A percentile compares a stretch with the other conserved stretches of the same genome.
Conservation (phyloP, 2,888 invertebrate species). For the Dendrolimus houi region DNA sequence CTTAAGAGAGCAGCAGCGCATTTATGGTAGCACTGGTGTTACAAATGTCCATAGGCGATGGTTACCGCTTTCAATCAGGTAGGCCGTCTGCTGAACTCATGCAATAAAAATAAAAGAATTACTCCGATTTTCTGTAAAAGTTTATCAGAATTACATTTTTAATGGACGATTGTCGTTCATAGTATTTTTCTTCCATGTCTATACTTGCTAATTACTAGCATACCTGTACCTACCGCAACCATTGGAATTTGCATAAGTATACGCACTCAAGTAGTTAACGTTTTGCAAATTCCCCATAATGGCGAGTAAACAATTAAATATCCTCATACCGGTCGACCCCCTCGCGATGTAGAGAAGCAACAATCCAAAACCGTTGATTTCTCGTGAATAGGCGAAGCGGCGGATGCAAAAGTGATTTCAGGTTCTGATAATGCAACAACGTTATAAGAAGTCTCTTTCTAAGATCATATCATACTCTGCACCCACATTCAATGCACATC, state of each 20-base stretch:
- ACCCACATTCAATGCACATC: background rate
- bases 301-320: background rate
- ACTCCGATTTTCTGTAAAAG: too few species aligned
- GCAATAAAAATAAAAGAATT: too few species aligned
- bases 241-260: background rate
- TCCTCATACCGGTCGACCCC: background rate
- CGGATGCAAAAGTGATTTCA: background rate
- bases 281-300: background rate
- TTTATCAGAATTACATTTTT: too few species aligned
- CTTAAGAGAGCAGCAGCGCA: too few species aligned
- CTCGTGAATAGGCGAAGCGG: background rate
- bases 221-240: too few species aligned
- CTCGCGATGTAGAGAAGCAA: background rate
- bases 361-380: background rate
- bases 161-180: too few species aligned
- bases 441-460: background rate
- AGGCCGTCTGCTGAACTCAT: too few species aligned
- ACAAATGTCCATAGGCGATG: too few species aligned
- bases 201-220: too few species aligned
- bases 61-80: too few species aligned
- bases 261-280: background rate
- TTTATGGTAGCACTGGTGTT: too few species aligned
- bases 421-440: background rate
- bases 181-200: too few species aligned
- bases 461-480: background rate